These are phyloP conservation scores for Chelmon rostratus DNA, from an alignment of 2,797 vertebrate genomes.

Conservation along the genomic window DNA sequence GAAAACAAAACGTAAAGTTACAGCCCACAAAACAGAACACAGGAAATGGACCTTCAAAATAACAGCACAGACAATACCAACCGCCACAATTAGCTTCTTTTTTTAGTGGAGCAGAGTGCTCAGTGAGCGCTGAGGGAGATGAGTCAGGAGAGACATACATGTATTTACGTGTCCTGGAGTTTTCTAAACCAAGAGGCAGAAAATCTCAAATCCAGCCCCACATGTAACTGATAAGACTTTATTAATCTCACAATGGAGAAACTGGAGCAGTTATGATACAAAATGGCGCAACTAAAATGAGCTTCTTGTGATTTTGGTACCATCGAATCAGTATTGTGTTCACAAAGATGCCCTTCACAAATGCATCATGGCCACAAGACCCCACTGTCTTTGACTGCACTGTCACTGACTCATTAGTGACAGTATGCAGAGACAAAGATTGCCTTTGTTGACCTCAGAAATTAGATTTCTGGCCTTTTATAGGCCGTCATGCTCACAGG, in stretches of 20 bases:
- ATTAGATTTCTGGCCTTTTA: slow-evolving; percentile 11
- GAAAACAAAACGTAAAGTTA: too few relatives aligned
- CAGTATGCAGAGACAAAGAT: not conserved
- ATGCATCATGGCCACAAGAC: not conserved
- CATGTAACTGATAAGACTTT: too few relatives aligned
- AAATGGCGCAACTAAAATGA: not conserved
- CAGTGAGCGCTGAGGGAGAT: not conserved
- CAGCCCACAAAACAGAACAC: too few relatives aligned
- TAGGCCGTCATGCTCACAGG: not conserved
- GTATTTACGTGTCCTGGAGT: not conserved
- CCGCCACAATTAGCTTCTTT: not conserved
- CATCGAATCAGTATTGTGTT: not conserved
- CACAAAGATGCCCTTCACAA: not conserved
- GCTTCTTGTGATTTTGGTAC: not conserved
- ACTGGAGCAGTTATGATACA: not conserved
- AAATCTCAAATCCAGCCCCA: not conserved
- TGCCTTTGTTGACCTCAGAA: not conserved
- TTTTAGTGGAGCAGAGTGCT: not conserved
- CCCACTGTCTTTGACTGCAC: not conserved
- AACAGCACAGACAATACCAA: too few relatives aligned
- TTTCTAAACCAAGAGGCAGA: not conserved
- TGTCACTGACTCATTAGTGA: not conserved
- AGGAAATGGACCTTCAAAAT: too few relatives aligned
- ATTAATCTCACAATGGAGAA: too few relatives aligned
- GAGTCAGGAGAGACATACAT: not conserved